Conservation (phyloP, 2,797 vertebrate genomes). For the Haliaeetus vocifer region DNA sequence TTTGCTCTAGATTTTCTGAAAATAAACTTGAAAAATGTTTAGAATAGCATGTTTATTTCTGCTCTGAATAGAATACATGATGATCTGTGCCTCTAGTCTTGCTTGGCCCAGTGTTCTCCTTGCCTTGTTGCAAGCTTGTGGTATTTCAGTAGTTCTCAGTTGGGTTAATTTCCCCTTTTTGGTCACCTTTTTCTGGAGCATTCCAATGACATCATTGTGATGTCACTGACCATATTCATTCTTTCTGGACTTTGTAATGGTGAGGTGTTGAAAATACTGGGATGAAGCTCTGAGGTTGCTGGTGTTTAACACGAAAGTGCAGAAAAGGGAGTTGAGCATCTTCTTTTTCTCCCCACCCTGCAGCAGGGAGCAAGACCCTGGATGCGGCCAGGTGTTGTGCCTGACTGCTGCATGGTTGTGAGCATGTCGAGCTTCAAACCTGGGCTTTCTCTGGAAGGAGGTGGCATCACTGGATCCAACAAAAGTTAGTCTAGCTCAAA, state of each 20-base stretch:
- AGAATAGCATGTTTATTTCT: conserved; percentile 33
- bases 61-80: not conserved
- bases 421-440: not conserved
- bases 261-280: not conserved
- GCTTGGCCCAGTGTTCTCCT: not conserved
- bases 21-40: conserved; percentile 28
- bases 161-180: not conserved
- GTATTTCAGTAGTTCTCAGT: not conserved
- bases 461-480: not conserved
- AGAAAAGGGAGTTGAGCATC: not conserved
- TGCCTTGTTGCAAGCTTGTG: not conserved
- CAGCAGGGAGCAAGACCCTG: not conserved
- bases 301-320: not conserved
- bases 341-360: not conserved
- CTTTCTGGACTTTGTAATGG: not conserved
- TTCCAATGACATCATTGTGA: not conserved
- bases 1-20: conserved; percentile 20
- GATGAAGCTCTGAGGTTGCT: not conserved
- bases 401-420: not conserved
- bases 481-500: not conserved
- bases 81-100: not conserved
- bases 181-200: not conserved
- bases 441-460: not conserved
- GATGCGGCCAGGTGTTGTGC: not conserved
- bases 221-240: not conserved